A percentile compares a stretch with the other conserved stretches of the same genome.
Conservation (phyloP, 2,888 invertebrate species). For the Drosophila helvetica region DNA sequence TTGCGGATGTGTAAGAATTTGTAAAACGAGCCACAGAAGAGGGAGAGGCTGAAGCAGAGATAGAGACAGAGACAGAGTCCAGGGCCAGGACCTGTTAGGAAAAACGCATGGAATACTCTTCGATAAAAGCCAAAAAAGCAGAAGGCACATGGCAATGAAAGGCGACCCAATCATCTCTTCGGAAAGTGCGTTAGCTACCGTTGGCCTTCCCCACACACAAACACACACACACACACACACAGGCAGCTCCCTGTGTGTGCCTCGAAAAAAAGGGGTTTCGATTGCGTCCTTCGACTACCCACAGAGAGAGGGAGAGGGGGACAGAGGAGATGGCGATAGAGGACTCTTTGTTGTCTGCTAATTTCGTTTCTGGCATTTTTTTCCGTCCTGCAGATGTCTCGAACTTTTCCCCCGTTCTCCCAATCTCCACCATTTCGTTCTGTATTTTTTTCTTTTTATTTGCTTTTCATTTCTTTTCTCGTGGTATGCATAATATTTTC, state of each 20-base stretch:
- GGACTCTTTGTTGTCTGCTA: constrained; percentile 75
- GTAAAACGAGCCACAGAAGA: constrained; percentile 67
- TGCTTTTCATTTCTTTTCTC: constrained; percentile 27
- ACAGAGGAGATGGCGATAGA: constrained; percentile 15
- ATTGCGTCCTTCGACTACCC: constrained; percentile 5
- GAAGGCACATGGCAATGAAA: constrained; percentile 24
- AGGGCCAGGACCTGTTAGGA: constrained; percentile 15
- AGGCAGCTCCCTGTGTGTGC: background rate
- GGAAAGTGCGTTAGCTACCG: constrained; percentile 37
- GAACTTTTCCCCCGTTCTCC: constrained; percentile 21
- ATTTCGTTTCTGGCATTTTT: constrained; percentile 55
- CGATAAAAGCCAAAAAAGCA: constrained; percentile 48
- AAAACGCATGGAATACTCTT: constrained; percentile 43
- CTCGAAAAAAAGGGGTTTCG: constrained; percentile 22
- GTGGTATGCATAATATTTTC: constrained; percentile 34
- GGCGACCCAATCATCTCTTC: constrained; percentile 21
- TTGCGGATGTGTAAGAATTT: constrained; percentile 77
- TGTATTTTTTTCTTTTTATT: background rate
- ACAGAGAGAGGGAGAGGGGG: no score
- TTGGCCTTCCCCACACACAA: background rate
- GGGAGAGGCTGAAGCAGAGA: constrained; percentile 21
- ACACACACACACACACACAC: background rate
- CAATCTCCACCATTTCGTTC: background rate
- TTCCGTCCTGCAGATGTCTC: constrained; percentile 35
- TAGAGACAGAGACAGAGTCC: constrained; percentile 19